Conservation (phyloP, 2,797 vertebrate genomes). For the Pachyuromys duprasi region DNA sequence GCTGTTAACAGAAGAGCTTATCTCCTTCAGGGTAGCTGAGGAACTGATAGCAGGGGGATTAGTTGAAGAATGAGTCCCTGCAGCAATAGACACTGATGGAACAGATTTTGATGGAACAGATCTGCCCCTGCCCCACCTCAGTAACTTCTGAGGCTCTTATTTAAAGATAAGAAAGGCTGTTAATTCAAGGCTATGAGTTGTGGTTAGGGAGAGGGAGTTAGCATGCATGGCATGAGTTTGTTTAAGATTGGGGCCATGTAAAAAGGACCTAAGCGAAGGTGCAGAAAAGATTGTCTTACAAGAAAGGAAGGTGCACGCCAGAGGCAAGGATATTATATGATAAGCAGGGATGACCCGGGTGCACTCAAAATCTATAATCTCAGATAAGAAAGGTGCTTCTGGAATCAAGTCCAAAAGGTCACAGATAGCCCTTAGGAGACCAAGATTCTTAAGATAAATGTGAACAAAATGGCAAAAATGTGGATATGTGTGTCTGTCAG, state of each 20-base stretch:
- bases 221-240: conserved; percentile 13
- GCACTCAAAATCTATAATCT: conserved; percentile 75
- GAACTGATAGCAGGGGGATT: conserved; percentile 50
- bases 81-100: background rate
- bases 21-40: conserved; percentile 24
- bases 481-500: conserved; percentile 24
- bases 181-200: background rate
- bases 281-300: conserved; percentile 69
- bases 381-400: conserved; percentile 69
- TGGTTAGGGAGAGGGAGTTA: conserved; percentile 10
- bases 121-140: background rate
- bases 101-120: conserved; percentile 38
- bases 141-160: conserved; percentile 44
- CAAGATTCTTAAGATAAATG: conserved; percentile 68
- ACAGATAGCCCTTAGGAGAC: conserved; percentile 47
- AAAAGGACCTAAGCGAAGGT: conserved; percentile 51
- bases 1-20: conserved; percentile 55
- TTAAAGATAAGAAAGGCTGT: conserved; percentile 15
- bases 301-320: conserved; percentile 52
- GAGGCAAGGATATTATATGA: conserved; percentile 68
- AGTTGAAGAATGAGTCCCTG: background rate
- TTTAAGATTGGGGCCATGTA: conserved; percentile 49
- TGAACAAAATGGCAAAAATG: conserved; percentile 68
- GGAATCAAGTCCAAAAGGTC: conserved; percentile 70
- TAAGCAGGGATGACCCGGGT: conserved; percentile 69